Evolutionary conservation across 2,888 invertebrate species (phyloP), one percentile per base, ranked within the genome.

Genomic region (Sinelater perroti): DNA sequence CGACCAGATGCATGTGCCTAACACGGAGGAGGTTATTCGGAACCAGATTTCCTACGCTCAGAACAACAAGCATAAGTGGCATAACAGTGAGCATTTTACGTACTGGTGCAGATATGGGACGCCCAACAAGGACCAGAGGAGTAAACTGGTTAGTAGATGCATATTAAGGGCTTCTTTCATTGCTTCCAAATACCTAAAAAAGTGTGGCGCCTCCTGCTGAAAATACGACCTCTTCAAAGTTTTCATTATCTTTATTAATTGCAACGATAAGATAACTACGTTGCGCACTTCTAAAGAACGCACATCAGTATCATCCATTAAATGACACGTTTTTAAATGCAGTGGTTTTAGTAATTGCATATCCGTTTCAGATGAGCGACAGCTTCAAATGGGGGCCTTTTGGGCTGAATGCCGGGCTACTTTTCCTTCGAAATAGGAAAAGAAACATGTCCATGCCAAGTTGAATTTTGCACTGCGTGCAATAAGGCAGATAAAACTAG

Each of bases 331-430:
- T n/a, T n/a, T n/a, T n/a, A n/a, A n/a, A n/a, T n/a, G n/a, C n/a
- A n/a, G n/a, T n/a, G n/a, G n/a, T n/a, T n/a, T n/a, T n/a, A n/a
- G n/a, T n/a, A n/a, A n/a, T n/a, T n/a, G n/a, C n/a, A n/a, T n/a
- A n/a, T n/a, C n/a, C n/a, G n/a, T n/a, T n/a, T n/a, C 81, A 87
- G 87, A 85, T 87, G 78, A 86, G 85, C 76, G 87, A 87, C 79
- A 85, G 86, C 73, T 81, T 86, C 65, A 87, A 85, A 78, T 87
- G 87, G 87, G 86, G 87, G 71, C 86, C 83, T 77, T 82, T 87
- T 71, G 87, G 87, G 72, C 85, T 87, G 82, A 87, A 84, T 73
- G 85, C 86, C 77, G 87, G 87, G 67, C 84, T 87, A 65, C 79
- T 86, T 78, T 80, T 87, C 63, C 81, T 87, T 2, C 45, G 36